phyloP scores from a whole-genome alignment of 2,113 vertebrate genomes.

The Thermophis baileyi region DNA sequence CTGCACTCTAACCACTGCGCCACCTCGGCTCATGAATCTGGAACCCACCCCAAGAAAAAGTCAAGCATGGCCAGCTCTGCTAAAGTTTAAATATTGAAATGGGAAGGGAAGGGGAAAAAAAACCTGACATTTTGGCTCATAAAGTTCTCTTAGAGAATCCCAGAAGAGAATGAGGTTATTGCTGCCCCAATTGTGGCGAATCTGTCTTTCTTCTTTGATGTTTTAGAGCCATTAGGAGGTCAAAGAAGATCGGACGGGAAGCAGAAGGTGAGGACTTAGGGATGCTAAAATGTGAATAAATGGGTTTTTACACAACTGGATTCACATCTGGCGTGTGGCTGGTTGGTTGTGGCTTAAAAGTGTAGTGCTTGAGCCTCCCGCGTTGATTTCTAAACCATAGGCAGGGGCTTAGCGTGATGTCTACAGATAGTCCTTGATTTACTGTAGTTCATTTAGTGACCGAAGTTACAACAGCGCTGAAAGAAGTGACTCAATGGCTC shows the following conservation, averaged over 20 bases:
- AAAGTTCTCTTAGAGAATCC: background rate
- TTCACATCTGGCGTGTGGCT: background rate
- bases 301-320: background rate
- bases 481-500: too few relatives aligned
- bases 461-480: too few relatives aligned
- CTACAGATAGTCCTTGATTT: too few relatives aligned
- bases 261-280: background rate
- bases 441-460: too few relatives aligned
- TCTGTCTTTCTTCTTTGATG: background rate
- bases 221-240: background rate
- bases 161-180: background rate
- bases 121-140: background rate
- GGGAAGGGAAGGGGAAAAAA: background rate
- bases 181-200: background rate
- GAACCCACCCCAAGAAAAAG: too few relatives aligned
- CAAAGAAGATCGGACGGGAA: background rate
- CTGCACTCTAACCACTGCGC: too few relatives aligned
- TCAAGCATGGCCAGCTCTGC: background rate
- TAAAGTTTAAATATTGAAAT: background rate
- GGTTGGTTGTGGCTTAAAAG: background rate
- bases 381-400: background rate
- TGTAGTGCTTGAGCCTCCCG: background rate
- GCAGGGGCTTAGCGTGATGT: background rate
- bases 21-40: too few relatives aligned
- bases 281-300: background rate